phyloP scores from a whole-genome alignment of 2,888 invertebrate genomes.

The Hypomecis punctinalis region DNA sequence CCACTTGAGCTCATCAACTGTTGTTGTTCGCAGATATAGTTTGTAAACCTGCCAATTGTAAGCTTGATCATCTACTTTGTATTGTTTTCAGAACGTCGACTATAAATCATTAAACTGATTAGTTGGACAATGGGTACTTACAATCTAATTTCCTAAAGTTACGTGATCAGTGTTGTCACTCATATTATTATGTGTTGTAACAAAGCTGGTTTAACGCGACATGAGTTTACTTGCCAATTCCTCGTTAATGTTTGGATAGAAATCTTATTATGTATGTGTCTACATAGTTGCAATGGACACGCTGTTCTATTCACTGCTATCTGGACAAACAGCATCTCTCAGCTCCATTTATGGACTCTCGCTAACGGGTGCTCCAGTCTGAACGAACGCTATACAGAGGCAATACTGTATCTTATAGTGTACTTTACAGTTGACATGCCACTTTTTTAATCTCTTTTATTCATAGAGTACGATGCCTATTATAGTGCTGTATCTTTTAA shows the following conservation, averaged over 20 bases:
- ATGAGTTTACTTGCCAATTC: slow-evolving; percentile 21
- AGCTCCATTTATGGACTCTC: slow-evolving; percentile 51
- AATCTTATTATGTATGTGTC: slow-evolving; percentile 47
- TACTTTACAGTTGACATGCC: slow-evolving; percentile 18
- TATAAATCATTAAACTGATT: slow-evolving; percentile 9
- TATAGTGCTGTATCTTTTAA: slow-evolving; percentile 10
- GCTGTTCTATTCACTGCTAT: slow-evolving; percentile 54
- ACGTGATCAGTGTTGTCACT: slow-evolving; percentile 9
- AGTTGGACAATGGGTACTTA: slow-evolving; percentile 2
- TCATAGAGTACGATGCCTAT: slow-evolving; percentile 8
- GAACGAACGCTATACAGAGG: slow-evolving; percentile 41
- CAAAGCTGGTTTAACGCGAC: slow-evolving; percentile 4
- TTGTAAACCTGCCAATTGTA: neutral
- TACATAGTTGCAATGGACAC: slow-evolving; percentile 52
- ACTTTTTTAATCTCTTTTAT: slow-evolving; percentile 33
- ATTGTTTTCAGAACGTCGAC: neutral
- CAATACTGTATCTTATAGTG: slow-evolving; percentile 24
- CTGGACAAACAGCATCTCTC: slow-evolving; percentile 58
- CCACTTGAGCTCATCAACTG: neutral
- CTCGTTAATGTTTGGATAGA: slow-evolving; percentile 42
- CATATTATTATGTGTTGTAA: slow-evolving; percentile 2
- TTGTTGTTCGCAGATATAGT: neutral
- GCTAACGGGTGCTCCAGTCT: slow-evolving; percentile 49
- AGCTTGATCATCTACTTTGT: neutral
- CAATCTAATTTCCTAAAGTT: slow-evolving; percentile 7